Evolutionary conservation across 2,113 vertebrate species (phyloP).

Genomic region (Ranitomeya variabilis): DNA sequence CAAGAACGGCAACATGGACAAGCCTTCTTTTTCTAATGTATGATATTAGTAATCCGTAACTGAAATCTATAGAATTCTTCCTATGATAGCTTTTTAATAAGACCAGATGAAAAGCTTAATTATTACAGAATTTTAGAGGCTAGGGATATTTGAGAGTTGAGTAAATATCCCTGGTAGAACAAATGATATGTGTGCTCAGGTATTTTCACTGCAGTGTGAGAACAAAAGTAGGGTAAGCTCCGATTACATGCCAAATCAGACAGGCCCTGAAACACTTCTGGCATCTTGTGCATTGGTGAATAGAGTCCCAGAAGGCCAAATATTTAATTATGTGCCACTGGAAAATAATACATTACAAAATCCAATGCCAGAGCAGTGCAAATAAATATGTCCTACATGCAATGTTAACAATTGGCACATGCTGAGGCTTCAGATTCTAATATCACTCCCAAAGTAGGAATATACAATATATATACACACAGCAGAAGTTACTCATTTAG

Average conservation of each 20-base stretch:
- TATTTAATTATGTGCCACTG: neutral
- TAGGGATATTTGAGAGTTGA: neutral
- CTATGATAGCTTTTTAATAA: neutral
- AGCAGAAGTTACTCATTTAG: no score
- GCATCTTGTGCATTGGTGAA: neutral
- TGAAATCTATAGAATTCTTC: no score
- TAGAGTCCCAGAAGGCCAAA: conserved; percentile 9
- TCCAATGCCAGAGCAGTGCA: neutral
- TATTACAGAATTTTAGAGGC: neutral
- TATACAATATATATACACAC: no score
- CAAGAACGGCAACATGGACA: neutral
- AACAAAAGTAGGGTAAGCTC: conserved; percentile 33
- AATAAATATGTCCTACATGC: neutral
- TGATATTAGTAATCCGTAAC: neutral
- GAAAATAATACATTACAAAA: neutral
- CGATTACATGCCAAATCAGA: conserved; percentile 30
- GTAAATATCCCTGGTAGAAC: conserved; percentile 30
- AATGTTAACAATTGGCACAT: neutral
- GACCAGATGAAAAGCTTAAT: neutral
- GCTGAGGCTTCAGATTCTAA: neutral
- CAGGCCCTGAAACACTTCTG: conserved; percentile 1
- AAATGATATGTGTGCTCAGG: conserved; percentile 37
- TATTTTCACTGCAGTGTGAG: conserved; percentile 40
- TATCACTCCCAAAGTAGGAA: no score
- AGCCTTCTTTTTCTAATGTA: neutral